Evolutionary conservation across 1,140 invertebrate genomes (phyloP), one percentile per base, ranked within the genome.

Genomic region (Drosophila orena): DNA sequence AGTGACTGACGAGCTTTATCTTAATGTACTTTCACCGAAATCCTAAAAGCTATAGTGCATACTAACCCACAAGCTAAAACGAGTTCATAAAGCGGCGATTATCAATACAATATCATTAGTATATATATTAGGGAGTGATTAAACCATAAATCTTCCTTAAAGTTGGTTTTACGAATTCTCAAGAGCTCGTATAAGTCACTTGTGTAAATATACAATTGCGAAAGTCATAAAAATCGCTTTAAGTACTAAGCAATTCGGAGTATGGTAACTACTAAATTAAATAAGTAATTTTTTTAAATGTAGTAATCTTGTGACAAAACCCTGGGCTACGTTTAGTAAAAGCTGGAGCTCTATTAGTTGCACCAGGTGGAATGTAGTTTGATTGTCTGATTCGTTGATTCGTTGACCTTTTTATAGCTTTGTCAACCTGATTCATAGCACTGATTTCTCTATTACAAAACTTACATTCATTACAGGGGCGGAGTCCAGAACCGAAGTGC

Each of bases 381-480:
- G 4, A 20, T 44, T 44, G 11, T 44, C 17, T 11, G 10, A 22
- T 44, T 10, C 42, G 17, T 20, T 20, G 4, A n/a, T n/a, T n/a
- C n/a, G n/a, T n/a, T 50, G n/a, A 27, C n/a, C 24, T 30, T 46
- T 44, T 8, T 12, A 10, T 10, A 10, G 22, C 22, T 5, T 15
- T 50, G 42, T 50, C 12, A 27, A n/a, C n/a, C 14, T 46, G 44
- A 46, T 14, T 24, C 44, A 46, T 14, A 24, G 20, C 20, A 7
- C 22, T 12, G 44, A 12, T 24, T 47, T 20, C 1, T 1, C 24
- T 42, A 35, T 30, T 30, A 1, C 2, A 14, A 12, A 53, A 94
- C 96, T 95, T 93, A 96, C 96, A 92, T 96, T 96, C 93, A 95
- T 95, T 27, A 95, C 95, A 56, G 95, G 93, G 15, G 78, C 58